Conservation (phyloP, 2,888 invertebrate genomes). For the Leptopterna dolabrata region DNA sequence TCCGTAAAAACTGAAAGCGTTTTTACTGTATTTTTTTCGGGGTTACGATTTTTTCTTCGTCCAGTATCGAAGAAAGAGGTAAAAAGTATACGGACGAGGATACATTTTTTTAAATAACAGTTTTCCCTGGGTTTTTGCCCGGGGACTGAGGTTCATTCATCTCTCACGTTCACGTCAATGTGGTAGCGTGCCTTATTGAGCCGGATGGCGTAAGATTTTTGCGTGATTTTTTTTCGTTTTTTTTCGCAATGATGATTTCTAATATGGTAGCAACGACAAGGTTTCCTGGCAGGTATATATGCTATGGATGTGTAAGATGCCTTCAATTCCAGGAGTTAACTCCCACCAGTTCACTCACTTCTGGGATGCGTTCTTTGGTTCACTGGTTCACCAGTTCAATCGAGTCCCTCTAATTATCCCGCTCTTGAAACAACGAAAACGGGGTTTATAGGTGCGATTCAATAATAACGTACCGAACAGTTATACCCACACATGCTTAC, state of each 20-base stretch:
- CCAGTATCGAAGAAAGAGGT: neutral
- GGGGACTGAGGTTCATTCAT: neutral
- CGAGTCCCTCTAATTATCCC: too few relatives aligned
- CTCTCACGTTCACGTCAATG: neutral
- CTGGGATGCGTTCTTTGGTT: too few relatives aligned
- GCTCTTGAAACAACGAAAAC: too few relatives aligned
- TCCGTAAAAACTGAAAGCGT: slow-evolving; percentile 23
- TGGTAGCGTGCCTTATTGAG: neutral
- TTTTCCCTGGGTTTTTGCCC: neutral
- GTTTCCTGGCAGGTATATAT: neutral
- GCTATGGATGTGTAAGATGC: too few relatives aligned
- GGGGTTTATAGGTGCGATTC: too few relatives aligned
- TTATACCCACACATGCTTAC: too few relatives aligned
- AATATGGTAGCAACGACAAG: neutral
- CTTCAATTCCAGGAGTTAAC: too few relatives aligned
- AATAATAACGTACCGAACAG: too few relatives aligned
- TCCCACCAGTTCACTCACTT: too few relatives aligned
- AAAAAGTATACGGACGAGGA: neutral
- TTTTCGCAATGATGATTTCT: too few relatives aligned
- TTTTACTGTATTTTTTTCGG: slow-evolving; percentile 32
- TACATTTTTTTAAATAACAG: neutral
- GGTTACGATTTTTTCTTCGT: neutral
- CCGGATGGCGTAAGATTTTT: neutral
- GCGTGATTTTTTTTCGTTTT: neutral
- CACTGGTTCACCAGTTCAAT: too few relatives aligned